Conservation (phyloP, 2,797 vertebrate species). For the Myotis vivesi region DNA sequence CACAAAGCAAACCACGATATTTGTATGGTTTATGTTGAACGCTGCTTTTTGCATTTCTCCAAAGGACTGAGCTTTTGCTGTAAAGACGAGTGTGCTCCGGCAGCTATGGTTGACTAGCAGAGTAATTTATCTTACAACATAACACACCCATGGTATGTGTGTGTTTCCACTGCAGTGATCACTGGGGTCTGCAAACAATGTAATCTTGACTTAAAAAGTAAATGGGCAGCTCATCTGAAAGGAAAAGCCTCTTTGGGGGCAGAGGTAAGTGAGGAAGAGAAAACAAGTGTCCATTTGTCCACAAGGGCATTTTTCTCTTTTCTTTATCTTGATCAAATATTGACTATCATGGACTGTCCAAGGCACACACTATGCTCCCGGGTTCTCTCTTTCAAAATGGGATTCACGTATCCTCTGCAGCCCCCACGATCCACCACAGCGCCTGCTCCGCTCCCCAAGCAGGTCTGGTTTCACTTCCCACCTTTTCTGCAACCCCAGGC, state of each 20-base stretch:
- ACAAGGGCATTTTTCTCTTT: background rate
- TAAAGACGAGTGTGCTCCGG: conserved; percentile 44
- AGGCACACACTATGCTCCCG: background rate
- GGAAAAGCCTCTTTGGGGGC: background rate
- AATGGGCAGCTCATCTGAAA: conserved; percentile 52
- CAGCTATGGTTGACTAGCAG: conserved; percentile 31
- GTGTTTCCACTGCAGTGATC: conserved; percentile 40
- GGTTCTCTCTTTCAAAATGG: background rate
- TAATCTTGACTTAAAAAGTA: conserved; percentile 37
- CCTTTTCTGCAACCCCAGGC: background rate
- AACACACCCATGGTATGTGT: background rate
- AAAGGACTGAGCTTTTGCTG: conserved; percentile 51
- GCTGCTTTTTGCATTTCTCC: conserved; percentile 43
- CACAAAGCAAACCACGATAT: background rate
- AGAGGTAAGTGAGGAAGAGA: background rate
- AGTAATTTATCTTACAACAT: conserved; percentile 63
- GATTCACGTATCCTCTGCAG: background rate
- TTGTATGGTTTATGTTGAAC: conserved; percentile 20
- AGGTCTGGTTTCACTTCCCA: background rate
- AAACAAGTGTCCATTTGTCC: background rate
- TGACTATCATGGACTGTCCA: background rate
- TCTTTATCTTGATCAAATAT: background rate
- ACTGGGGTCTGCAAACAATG: background rate
- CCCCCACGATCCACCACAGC: too few relatives aligned
- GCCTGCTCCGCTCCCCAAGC: background rate